phyloP scores from a whole-genome alignment of 2,888 invertebrate species.

The Rhopalosiphum nymphaeae region DNA sequence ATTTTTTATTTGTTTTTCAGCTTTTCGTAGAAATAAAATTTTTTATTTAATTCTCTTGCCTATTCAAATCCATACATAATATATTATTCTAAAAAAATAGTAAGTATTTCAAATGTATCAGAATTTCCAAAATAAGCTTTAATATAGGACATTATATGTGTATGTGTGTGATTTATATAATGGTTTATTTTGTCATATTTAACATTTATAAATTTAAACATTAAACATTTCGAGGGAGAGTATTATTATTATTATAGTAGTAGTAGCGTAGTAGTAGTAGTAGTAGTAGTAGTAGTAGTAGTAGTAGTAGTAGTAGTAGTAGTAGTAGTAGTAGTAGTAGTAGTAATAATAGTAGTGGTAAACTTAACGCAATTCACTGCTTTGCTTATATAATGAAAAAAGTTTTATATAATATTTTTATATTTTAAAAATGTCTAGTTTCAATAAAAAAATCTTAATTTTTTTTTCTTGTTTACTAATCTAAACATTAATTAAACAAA shows the following conservation, averaged over 20 bases:
- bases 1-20: conserved; percentile 20
- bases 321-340: background rate
- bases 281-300: background rate
- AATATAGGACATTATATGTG: background rate
- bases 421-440: background rate
- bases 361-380: background rate
- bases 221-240: background rate
- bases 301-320: background rate
- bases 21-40: background rate
- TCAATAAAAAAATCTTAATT: background rate
- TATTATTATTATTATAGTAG: no score
- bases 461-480: background rate
- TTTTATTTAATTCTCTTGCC: background rate
- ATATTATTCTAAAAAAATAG: conserved; percentile 13
- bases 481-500: background rate
- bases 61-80: conserved; percentile 32
- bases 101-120: background rate
- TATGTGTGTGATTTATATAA: background rate
- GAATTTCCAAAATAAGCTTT: background rate
- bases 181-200: background rate
- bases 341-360: background rate
- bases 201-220: background rate
- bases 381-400: background rate
- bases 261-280: background rate
- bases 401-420: background rate